Percentiles rank a stretch among this genome's conserved stretches.
These are phyloP conservation scores for Erannis defoliaria DNA, from an alignment of 2,888 invertebrate species.

Conservation along the genomic window DNA sequence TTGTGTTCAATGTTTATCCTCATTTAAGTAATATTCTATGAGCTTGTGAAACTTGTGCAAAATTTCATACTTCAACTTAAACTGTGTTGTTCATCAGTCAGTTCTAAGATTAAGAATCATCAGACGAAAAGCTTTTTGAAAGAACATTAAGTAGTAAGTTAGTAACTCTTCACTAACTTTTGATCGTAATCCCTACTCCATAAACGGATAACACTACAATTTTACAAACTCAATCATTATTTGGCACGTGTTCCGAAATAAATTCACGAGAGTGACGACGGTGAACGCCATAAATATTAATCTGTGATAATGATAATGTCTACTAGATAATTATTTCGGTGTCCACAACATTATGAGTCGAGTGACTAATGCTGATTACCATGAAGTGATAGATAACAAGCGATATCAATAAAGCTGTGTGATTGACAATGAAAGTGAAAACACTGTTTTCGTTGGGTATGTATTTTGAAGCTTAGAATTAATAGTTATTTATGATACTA, in stretches of 20 bases:
- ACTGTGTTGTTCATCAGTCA: too few species aligned
- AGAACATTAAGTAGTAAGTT: too few species aligned
- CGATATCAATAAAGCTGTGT: conserved; percentile 6
- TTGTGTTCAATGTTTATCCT: too few species aligned
- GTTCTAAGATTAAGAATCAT: too few species aligned
- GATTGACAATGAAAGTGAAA: conserved; percentile 37
- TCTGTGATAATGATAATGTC: neutral
- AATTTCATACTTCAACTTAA: too few species aligned
- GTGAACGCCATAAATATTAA: neutral
- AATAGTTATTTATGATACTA: neutral
- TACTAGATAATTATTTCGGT: neutral
- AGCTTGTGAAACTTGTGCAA: too few species aligned
- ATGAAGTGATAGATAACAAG: conserved; percentile 10
- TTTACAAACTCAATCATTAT: neutral
- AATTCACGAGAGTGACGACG: neutral
- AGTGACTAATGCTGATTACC: conserved; percentile 6
- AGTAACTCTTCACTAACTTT: too few species aligned
- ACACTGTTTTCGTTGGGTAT: conserved; percentile 28
- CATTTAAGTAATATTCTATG: too few species aligned
- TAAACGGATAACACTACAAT: neutral
- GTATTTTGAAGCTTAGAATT: neutral
- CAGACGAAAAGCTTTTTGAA: too few species aligned
- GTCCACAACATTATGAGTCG: conserved; percentile 1
- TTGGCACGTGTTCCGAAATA: neutral
- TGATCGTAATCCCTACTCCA: too few species aligned